Evolutionary conservation across 2,888 invertebrate genomes (phyloP), one percentile per base, ranked within the genome.

Genomic region (Drosophila barbarae): DNA sequence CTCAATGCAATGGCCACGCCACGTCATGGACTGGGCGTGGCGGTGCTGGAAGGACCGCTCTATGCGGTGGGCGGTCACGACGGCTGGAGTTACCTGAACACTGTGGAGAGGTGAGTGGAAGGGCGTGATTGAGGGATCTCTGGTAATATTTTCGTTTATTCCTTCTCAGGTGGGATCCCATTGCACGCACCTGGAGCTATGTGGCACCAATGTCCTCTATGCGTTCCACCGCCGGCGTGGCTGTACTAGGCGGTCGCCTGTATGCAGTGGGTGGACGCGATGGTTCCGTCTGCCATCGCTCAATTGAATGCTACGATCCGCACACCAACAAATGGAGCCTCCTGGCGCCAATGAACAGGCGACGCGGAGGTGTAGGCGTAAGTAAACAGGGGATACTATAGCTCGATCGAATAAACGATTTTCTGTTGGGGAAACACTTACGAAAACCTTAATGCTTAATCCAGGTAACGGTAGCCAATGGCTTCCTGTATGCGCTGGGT

Each of bases 31-130:
- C 89, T 95, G 64, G 95, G 94, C 12, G 95, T 95, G 28, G 94
- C 95, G 3, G 93, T 95, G 34, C 91, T 96, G 49, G 92, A 93
- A 57, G 92, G 92, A 0, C 96, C 97, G 0, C 91, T 98, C 63
- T 98, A 98, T 90, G 98, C 97, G 0, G 96, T 98, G 4, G 98
- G 98, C 2, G 98, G 98, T 0, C 98, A 98, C 87, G 98, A 98
- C 89, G 98, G 88, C 51, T 90, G 90, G 90, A 96, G 96, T 84
- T 98, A 97, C 88, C 91, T 98, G 44, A 97, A 96, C 88, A 96
- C 97, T 0, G 98, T 97, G 0, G 98, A 98, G 90, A 91, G 94
- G 89, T 91, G 79, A 56, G 47, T 23, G n/a, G 5, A 5, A 2
- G 6, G 12, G 28, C 6, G 1, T 3, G 9, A 32, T 18, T 49